These are phyloP conservation scores for Heterocephalus glaber DNA, from an alignment of 2,113 vertebrate genomes.

Conservation along the genomic window DNA sequence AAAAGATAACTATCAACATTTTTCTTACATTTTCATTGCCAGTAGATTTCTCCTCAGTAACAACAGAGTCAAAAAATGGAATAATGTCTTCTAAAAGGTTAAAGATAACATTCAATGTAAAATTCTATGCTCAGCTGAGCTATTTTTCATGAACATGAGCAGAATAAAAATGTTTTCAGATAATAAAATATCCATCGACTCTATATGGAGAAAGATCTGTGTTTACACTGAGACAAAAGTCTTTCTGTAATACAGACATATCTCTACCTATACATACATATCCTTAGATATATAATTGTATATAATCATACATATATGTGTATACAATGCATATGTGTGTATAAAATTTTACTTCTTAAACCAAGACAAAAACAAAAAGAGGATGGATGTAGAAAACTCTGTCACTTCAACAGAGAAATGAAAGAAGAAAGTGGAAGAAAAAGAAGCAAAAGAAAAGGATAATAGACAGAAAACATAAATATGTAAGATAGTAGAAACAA, in stretches of 20 bases:
- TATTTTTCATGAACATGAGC: not conserved
- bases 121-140: not conserved
- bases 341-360: not conserved
- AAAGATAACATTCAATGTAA: not conserved
- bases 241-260: not conserved
- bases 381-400: not conserved
- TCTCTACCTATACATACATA: not conserved
- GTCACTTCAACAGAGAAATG: not conserved
- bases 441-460: not conserved
- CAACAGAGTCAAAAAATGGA: not conserved
- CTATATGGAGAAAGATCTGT: not conserved
- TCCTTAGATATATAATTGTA: not conserved
- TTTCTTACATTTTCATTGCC: not conserved
- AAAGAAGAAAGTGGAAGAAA: not conserved
- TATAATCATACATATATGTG: not conserved
- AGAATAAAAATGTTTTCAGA: constrained; percentile 5
- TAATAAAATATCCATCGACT: not conserved
- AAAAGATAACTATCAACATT: not conserved
- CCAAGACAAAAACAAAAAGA: not conserved
- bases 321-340: not conserved
- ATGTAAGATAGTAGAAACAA: not conserved
- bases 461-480: not conserved
- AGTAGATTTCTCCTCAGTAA: not conserved
- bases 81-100: not conserved
- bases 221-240: not conserved